A percentile compares a stretch with the other conserved stretches of the same genome.
Conservation (phyloP, 2,797 vertebrate genomes). For the Odontamblyopus rebecca region DNA sequence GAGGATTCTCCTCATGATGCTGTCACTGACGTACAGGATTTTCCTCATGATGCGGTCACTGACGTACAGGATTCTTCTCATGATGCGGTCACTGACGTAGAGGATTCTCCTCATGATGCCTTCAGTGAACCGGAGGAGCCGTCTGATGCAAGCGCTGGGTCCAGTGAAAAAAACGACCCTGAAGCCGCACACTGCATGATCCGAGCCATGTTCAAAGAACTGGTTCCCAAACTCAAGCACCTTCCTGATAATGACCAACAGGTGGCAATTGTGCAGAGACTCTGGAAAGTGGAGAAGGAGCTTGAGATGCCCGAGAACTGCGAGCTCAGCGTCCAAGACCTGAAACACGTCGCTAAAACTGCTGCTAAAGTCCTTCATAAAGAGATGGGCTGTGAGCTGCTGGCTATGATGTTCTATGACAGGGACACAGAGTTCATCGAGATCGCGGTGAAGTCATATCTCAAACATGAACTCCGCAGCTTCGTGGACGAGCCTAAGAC, state of each 20-base stretch:
- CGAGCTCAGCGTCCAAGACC: background rate
- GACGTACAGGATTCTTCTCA: no score
- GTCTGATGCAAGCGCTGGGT: background rate
- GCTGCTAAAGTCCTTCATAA: background rate
- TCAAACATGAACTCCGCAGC: no score
- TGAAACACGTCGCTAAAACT: background rate
- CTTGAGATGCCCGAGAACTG: background rate
- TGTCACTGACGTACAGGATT: no score
- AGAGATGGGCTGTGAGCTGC: background rate
- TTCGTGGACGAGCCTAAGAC: no score
- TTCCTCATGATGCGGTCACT: no score
- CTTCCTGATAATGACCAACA: background rate
- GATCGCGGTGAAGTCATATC: background rate
- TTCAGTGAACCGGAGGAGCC: background rate
- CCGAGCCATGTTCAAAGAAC: background rate
- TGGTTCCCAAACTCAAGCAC: background rate
- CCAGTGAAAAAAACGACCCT: background rate
- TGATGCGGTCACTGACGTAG: no score
- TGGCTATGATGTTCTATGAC: background rate
- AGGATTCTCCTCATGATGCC: no score
- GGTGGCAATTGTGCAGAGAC: background rate
- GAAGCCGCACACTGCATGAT: background rate
- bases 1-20: no score
- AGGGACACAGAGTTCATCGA: no score
- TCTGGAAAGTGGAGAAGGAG: background rate